Base-by-base conservation (phyloP, 2,888 invertebrate genomes). In the Apodemia zela region DNA sequence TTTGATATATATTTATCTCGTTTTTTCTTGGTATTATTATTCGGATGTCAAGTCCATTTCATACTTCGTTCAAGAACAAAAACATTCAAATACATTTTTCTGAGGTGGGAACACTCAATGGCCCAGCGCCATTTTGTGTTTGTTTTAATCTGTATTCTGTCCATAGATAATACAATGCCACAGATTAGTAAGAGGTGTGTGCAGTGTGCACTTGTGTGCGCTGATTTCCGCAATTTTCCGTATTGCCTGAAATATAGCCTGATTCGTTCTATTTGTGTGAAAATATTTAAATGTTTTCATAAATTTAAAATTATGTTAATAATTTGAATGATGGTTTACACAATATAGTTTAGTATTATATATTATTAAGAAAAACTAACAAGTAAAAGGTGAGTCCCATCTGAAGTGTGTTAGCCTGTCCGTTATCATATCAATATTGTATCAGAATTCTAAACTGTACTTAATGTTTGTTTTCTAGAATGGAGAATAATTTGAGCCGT, bases 401-500 rank as follows among this genome's bases (percentile, higher is more conserved):
- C 81, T 78, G 76, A 75, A 75, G 79, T 74, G 73, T 79, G 76
- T 75, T 68, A 65, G 61, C 75, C 75, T 69, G 81, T 88, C 87
- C 87, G 87, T 84, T 88, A 85, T 63, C 78, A 74, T n/a, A n/a
- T n/a, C n/a, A n/a, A 74, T 75, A 78, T 74, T 74, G 69, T 73
- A 76, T 80, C 71, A 79, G 77, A 75, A 69, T 71, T 75, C 33
- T 69, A 81, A 81, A 15, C 75, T 81, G 13, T 38, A 54, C 42
- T 54, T 54, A 54, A 13, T 54, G 54, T 54, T 54, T 54, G 54
- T 54, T 54, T 54, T 54, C 42, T 77, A 90, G 88, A 71, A 91
- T 91, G 91, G 91, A 91, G 75, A 90, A 88, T 77, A 92, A 88
- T 79, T 76, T 92, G 69, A 93, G 93, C 79, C 92, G 93, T 72